phyloP scores from a whole-genome alignment of 2,113 vertebrate genomes.

The Mesitornis unicolor region DNA sequence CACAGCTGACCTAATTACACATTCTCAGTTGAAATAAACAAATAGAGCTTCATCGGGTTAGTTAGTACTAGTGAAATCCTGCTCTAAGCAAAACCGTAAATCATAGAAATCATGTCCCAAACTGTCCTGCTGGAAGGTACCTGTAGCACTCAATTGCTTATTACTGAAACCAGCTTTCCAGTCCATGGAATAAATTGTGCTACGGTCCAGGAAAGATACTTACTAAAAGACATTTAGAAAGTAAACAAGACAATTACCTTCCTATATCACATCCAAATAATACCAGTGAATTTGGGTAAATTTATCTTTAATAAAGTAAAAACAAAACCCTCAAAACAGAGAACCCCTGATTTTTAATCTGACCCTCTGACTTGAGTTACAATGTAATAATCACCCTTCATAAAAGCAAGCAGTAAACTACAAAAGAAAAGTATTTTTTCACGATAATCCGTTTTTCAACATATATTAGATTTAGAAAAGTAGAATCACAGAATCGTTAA shows the following conservation, averaged over 20 bases:
- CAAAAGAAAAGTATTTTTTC: not conserved
- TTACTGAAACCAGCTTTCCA: not conserved
- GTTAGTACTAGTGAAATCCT: not conserved
- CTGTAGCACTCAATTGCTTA: not conserved
- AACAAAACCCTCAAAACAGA: not conserved
- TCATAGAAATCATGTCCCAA: not conserved
- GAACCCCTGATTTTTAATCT: not conserved
- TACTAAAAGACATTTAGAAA: not conserved
- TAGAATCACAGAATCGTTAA: too few relatives aligned
- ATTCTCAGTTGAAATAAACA: not conserved
- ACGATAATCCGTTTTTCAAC: not conserved
- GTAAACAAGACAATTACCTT: not conserved
- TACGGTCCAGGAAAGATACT: not conserved
- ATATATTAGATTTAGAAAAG: not conserved
- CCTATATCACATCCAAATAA: not conserved
- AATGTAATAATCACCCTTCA: not conserved
- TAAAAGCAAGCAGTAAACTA: not conserved
- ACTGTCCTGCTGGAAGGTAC: not conserved
- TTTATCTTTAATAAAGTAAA: not conserved
- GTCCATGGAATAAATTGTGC: not conserved
- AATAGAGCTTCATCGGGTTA: not conserved
- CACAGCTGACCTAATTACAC: not conserved
- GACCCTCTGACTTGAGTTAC: not conserved
- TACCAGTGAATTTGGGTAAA: not conserved
- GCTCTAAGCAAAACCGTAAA: not conserved